These are phyloP conservation scores for Amphimallon solstitiale DNA, from an alignment of 2,888 invertebrate genomes.

Conservation along the genomic window DNA sequence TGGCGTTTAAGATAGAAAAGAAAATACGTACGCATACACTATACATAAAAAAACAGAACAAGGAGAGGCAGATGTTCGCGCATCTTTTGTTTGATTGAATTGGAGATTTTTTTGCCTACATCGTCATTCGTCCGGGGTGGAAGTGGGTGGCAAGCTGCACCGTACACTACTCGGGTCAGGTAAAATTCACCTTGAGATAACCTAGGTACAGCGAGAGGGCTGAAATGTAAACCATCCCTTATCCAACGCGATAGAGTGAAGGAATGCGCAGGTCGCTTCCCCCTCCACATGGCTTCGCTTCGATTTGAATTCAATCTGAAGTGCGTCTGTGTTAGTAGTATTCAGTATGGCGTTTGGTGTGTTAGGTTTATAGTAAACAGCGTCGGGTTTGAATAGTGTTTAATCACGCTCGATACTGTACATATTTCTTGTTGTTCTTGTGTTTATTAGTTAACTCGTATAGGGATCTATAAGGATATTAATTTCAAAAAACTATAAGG, in stretches of 20 bases:
- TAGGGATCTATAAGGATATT: conserved; percentile 20
- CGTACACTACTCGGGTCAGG: conserved; percentile 48
- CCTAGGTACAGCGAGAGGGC: conserved; percentile 40
- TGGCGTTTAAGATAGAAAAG: conserved; percentile 24
- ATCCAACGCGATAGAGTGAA: conserved; percentile 4
- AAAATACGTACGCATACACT: background rate
- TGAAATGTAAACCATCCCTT: conserved; percentile 33
- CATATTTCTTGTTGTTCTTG: conserved; percentile 23
- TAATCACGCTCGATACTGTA: conserved; percentile 19
- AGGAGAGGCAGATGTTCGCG: conserved; percentile 26
- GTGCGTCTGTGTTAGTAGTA: conserved; percentile 32
- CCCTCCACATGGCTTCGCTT: conserved; percentile 35
- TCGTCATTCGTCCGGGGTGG: conserved; percentile 38
- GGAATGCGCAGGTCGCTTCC: conserved; percentile 41
- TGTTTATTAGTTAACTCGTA: conserved; percentile 24
- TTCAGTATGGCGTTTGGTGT: conserved; percentile 29
- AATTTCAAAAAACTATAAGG: background rate
- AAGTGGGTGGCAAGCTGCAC: conserved; percentile 56
- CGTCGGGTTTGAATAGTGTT: conserved; percentile 25
- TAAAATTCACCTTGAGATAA: conserved; percentile 48
- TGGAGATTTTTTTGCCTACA: conserved; percentile 24
- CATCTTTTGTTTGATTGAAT: conserved; percentile 32
- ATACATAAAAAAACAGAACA: conserved; percentile 19
- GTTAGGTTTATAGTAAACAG: conserved; percentile 31
- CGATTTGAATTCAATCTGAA: conserved; percentile 35